Evolutionary conservation across 2,888 invertebrate genomes (phyloP).

Genomic region (Ferrisia virgata): DNA sequence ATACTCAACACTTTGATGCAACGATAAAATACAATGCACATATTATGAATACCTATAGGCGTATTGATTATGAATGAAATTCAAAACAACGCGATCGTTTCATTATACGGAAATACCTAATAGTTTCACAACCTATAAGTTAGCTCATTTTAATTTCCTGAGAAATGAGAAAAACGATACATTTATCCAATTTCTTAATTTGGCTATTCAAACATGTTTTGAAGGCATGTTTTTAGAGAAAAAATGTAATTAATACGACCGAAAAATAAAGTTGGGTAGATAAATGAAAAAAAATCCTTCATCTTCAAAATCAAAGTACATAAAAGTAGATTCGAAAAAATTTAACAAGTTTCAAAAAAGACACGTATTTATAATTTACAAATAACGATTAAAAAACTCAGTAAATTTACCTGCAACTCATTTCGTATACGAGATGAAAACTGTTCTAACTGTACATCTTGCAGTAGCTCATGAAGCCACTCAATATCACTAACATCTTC

Average conservation of each 20-base stretch:
- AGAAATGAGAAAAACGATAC: background rate
- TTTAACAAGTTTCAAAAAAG: background rate
- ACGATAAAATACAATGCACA: background rate
- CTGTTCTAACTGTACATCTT: conserved; percentile 86
- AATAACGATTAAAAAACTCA: background rate
- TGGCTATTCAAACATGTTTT: too few relatives aligned
- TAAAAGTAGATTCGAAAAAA: too few relatives aligned
- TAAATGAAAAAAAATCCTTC: background rate
- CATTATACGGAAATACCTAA: background rate
- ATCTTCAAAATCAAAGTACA: background rate
- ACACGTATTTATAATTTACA: background rate
- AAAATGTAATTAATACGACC: background rate
- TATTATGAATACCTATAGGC: too few relatives aligned
- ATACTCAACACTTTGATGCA: background rate
- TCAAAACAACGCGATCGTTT: background rate
- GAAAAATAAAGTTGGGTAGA: background rate
- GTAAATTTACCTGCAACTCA: conserved; percentile 71
- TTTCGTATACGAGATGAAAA: conserved; percentile 86
- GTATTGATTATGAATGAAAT: too few relatives aligned
- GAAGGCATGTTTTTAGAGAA: background rate
- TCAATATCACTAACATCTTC: conserved; percentile 63
- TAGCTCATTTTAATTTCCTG: background rate
- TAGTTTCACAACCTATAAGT: background rate
- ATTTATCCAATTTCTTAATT: background rate
- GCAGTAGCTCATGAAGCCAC: conserved; percentile 80